Percentiles rank a stretch among this genome's conserved stretches.
phyloP scores from a whole-genome alignment of 2,113 vertebrate genomes.

The Phaetusa simplex region DNA sequence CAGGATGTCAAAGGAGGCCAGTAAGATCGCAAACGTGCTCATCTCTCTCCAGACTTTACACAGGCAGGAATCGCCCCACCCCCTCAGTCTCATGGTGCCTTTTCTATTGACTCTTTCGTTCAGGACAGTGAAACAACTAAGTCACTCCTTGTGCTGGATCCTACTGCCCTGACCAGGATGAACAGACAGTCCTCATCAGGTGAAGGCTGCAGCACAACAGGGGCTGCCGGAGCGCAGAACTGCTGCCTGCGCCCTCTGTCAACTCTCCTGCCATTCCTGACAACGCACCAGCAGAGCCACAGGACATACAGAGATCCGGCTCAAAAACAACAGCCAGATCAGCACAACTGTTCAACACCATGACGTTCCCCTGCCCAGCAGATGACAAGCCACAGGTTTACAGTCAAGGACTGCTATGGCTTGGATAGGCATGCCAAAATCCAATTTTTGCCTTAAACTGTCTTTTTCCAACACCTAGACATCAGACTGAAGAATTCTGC shows the following conservation, averaged over 20 bases:
- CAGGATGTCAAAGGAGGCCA: not conserved
- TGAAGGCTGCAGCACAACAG: not conserved
- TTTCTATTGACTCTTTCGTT: not conserved
- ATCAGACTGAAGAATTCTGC: not conserved
- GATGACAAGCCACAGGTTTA: not conserved
- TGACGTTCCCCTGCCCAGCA: not conserved
- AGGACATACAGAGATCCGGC: not conserved
- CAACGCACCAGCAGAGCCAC: not conserved
- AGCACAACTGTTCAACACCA: not conserved
- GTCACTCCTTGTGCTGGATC: not conserved
- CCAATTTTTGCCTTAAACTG: not conserved
- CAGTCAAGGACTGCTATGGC: not conserved
- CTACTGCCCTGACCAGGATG: not conserved
- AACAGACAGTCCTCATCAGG: not conserved
- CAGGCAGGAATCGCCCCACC: not conserved
- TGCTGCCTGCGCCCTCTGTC: not conserved
- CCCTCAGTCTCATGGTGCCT: not conserved
- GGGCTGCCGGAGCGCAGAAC: rapidly evolving
- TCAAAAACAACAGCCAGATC: not conserved
- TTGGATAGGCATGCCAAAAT: not conserved
- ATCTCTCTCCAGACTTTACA: not conserved
- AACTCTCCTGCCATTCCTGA: not conserved
- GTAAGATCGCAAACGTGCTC: not conserved
- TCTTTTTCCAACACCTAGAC: not conserved
- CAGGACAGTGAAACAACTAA: not conserved